Conservation (phyloP, 2,113 vertebrate species). For the Misgurnus mizolepis region DNA sequence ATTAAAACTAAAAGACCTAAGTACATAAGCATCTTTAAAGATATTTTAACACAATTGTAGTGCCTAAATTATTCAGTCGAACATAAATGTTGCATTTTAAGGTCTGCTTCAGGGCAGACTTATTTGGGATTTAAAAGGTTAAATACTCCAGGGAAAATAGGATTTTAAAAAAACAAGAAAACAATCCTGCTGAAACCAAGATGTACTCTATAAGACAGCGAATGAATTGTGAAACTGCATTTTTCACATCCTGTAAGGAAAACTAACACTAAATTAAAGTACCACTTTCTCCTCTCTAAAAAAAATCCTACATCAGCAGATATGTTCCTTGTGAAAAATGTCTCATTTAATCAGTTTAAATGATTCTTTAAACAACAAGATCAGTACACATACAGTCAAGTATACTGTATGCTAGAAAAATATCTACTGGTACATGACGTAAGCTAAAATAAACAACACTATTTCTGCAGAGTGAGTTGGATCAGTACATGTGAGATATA, state of each 20-base stretch:
- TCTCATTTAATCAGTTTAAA: not conserved
- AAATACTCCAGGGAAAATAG: not conserved
- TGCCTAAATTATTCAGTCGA: not conserved
- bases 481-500: too few species aligned
- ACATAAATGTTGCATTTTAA: not conserved
- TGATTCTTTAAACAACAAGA: not conserved
- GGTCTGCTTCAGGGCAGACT: not conserved
- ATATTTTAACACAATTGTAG: not conserved
- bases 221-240: conserved; percentile 18
- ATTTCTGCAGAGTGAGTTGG: too few species aligned
- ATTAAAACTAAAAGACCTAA: too few species aligned
- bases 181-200: not conserved
- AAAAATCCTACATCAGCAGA: not conserved
- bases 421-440: too few species aligned
- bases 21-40: not conserved
- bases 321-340: not conserved
- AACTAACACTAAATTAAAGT: conserved; percentile 24
- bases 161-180: not conserved
- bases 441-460: too few species aligned
- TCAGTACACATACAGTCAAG: too few species aligned
- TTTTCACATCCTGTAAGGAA: not conserved
- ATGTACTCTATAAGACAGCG: too few species aligned
- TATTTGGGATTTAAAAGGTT: not conserved
- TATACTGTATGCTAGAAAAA: too few species aligned
- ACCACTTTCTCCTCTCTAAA: not conserved